Base-by-base conservation (phyloP, 2,113 vertebrate genomes). In the Scatophagus argus region DNA sequence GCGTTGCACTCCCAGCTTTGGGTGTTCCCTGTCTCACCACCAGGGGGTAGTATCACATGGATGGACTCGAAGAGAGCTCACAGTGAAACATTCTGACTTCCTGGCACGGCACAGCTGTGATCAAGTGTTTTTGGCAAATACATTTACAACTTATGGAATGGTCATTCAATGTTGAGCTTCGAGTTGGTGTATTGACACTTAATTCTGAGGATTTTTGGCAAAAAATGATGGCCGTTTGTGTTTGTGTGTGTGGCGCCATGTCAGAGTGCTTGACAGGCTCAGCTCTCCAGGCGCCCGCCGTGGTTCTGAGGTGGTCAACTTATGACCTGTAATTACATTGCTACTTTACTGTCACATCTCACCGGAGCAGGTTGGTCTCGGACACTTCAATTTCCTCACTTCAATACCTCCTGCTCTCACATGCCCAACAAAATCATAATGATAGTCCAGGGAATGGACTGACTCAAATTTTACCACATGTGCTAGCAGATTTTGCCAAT, bases 291-390 rank as follows among this genome's bases (percentile, higher is more conserved):
- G 68, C 38, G 44, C 76, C 80, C 70, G 62, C 74, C 55, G 74
- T 77, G 79, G 87, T 77, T 89, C 88, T 58, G 70, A 87, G 79
- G 81, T 88, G 84, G 64, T 92, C 87, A 93, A 92, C 92, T 87
- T 84, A 88, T 91, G 87, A 90, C 90, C 91, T 94, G 92, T 94
- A 93, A 95, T 94, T 91, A 93, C 90, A 85, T 74, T 81, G 84
- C 62, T 72, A 83, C 77, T 88, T 81, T 83, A 72, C 83, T 86
- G 87, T 72, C 74, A 81, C 67, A 82, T 90, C 88, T 90, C 91
- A 76, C 54, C 34, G 69, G 84, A 86, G 79, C 69, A 79, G 75
- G 72, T 66, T 81, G 83, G 59, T 87, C 79, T 47, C 31, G 36
- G 79, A 82, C 83, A 87, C 84, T 87, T 87, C 85, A 82, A 76